Evolutionary conservation across 2,113 vertebrate species (phyloP).

Genomic region (Nibea albiflora): DNA sequence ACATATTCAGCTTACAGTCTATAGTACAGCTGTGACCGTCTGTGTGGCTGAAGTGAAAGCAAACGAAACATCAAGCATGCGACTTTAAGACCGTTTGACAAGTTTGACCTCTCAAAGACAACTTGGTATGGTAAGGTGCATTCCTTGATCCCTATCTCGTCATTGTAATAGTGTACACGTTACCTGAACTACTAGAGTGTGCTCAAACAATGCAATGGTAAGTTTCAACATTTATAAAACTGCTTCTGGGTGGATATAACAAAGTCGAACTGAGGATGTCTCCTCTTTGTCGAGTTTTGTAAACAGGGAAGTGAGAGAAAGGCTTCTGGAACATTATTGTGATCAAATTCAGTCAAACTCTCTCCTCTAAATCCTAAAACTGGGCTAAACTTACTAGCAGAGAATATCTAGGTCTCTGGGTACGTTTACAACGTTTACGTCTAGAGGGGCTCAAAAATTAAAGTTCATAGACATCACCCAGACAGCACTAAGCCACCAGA

Average conservation of each 20-base stretch:
- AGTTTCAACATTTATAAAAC: slow-evolving; percentile 21
- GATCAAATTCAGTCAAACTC: not conserved
- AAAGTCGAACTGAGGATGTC: slow-evolving; percentile 22
- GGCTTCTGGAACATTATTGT: not conserved
- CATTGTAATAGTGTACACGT: not conserved
- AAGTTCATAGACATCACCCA: slow-evolving; percentile 47
- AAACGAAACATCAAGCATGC: slow-evolving; percentile 7
- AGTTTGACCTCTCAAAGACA: not conserved
- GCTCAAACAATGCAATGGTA: slow-evolving; percentile 9
- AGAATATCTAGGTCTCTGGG: not conserved
- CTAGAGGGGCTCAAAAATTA: slow-evolving; percentile 25
- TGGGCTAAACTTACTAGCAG: not conserved
- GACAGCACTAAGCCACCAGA: slow-evolving; percentile 47
- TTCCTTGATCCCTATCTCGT: not conserved
- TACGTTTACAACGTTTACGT: slow-evolving; percentile 19
- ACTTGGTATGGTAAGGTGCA: not conserved
- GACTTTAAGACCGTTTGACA: not conserved
- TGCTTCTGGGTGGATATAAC: not conserved
- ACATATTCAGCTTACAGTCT: not conserved
- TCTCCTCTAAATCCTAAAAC: not conserved
- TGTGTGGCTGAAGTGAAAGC: slow-evolving; percentile 22
- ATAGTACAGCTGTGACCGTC: not conserved
- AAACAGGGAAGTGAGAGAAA: slow-evolving; percentile 38
- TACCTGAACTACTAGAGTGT: not conserved
- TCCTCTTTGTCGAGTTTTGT: slow-evolving; percentile 28